Conservation (phyloP, 2,797 vertebrate species). For the Myioborus miniatus region DNA sequence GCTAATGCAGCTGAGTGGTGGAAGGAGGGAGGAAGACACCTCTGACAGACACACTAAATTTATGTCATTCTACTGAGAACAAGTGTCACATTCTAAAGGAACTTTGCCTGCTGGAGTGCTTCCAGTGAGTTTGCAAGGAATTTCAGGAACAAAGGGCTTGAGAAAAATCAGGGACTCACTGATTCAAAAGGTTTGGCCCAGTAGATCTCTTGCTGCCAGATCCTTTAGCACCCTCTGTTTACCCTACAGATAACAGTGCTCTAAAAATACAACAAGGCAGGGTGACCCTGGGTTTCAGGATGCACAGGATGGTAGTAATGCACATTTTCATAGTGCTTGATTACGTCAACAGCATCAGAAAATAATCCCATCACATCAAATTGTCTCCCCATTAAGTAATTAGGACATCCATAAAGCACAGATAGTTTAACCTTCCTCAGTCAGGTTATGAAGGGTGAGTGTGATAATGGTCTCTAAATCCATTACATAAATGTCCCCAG, state of each 20-base stretch:
- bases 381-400: neutral
- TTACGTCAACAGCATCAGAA: neutral
- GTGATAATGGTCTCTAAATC: neutral
- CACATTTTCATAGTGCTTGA: neutral
- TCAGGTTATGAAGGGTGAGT: neutral
- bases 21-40: neutral
- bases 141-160: neutral
- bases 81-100: neutral
- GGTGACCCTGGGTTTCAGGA: neutral
- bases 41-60: neutral
- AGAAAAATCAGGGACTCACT: neutral
- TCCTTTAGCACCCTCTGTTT: neutral
- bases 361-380: neutral
- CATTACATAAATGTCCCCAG: neutral
- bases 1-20: neutral
- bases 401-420: neutral
- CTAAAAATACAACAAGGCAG: neutral
- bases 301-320: neutral
- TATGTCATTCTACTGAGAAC: neutral
- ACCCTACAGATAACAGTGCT: neutral
- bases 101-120: neutral
- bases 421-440: neutral
- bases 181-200: neutral
- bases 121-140: neutral
- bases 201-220: neutral